Conservation (phyloP, 2,888 invertebrate genomes). For the Smittia sp. region DNA sequence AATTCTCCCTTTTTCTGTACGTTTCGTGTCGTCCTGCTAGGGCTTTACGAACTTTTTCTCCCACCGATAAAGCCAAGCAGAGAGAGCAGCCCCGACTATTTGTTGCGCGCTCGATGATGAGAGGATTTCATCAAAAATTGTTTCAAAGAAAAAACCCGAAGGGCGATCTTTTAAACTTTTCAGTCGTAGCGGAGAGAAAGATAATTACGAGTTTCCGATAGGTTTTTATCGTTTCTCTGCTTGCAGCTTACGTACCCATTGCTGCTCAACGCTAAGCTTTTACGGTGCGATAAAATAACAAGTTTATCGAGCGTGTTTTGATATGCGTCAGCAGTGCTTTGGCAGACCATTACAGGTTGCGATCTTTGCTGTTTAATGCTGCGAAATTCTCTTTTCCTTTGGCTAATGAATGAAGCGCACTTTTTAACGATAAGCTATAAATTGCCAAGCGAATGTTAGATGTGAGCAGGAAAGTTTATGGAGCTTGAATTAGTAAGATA, state of each 20-base stretch:
- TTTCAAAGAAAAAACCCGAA: not conserved
- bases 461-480: conserved; percentile 24
- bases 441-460: not conserved
- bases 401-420: conserved; percentile 7
- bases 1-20: conserved; percentile 16
- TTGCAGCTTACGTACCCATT: not conserved
- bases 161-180: conserved; percentile 19
- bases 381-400: not conserved
- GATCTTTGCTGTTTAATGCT: not conserved
- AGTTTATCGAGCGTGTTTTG: not conserved
- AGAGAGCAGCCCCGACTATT: not conserved
- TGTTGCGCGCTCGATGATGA: conserved; percentile 7
- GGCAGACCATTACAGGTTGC: not conserved
- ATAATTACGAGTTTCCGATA: conserved; percentile 37
- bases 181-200: conserved; percentile 18
- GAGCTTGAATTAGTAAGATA: conserved; percentile 28
- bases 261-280: not conserved
- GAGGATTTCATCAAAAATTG: not conserved
- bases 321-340: not conserved
- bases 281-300: not conserved
- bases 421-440: conserved; percentile 10
- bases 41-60: not conserved
- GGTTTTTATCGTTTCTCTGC: not conserved
- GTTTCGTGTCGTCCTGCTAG: not conserved
- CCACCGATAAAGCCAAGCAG: too few species aligned